phyloP scores from a whole-genome alignment of 2,888 invertebrate species.

The Dorcus hopei region DNA sequence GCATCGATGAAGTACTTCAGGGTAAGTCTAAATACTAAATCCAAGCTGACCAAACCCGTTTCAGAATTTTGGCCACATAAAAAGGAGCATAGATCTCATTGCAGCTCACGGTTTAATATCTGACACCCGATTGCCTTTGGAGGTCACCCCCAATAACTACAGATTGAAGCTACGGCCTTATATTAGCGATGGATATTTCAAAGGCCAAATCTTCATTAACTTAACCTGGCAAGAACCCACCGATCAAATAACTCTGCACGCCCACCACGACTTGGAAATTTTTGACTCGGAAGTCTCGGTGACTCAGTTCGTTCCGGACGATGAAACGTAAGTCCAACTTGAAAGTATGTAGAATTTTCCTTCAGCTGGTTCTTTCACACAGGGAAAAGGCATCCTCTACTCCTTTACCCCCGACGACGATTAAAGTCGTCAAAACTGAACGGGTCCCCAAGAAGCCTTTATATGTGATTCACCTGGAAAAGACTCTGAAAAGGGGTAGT shows the following conservation, averaged over 20 bases:
- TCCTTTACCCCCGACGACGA: conserved; percentile 31
- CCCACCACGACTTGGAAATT: conserved; percentile 62
- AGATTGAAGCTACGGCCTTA: conserved; percentile 65
- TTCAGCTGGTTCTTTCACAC: conserved; percentile 3
- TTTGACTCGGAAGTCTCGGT: conserved; percentile 53
- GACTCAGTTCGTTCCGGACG: conserved; percentile 39
- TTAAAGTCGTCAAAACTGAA: conserved; percentile 49
- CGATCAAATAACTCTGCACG: conserved; percentile 64
- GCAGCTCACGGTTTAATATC: conserved; percentile 64
- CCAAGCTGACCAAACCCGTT: conserved; percentile 1
- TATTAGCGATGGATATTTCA: conserved; percentile 62
- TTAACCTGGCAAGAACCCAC: conserved; percentile 62
- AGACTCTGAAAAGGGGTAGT: conserved; percentile 55
- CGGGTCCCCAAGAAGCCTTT: conserved; percentile 61
- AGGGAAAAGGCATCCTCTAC: conserved; percentile 32
- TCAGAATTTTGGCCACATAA: conserved; percentile 13
- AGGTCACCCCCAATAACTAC: conserved; percentile 65
- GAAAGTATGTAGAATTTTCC: background rate
- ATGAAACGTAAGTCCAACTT: conserved; percentile 36
- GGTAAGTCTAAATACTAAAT: too few species aligned
- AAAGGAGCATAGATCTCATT: conserved; percentile 68
- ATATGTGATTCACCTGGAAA: conserved; percentile 59
- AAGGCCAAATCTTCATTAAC: conserved; percentile 67
- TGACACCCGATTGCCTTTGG: conserved; percentile 61
- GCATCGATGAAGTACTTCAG: too few species aligned